Evolutionary conservation across 2,888 invertebrate species (phyloP), one percentile per base, ranked within the genome.

Genomic region (Malthinus flaveolus): DNA sequence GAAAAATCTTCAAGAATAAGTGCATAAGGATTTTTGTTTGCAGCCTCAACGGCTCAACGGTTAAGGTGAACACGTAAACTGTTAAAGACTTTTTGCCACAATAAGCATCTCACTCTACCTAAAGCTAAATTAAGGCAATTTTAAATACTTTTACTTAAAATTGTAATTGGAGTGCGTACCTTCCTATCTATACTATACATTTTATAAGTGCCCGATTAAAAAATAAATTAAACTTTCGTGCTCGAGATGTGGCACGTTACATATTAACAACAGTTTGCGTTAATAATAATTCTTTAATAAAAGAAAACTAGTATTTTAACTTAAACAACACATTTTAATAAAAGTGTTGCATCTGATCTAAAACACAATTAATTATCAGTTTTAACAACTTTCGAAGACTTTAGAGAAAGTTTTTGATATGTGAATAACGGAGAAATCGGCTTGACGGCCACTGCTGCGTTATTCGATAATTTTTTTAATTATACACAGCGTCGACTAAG

Each of bases 351-450:
- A 23, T 23, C 23, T 23, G 23, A 23, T 23, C 23, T 23, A 23
- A 23, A 23, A 23, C 5, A 23, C 23, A 23, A 23, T 23, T 23
- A n/a, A 42, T 23, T 15, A 15, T 13, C 39, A 42, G 12, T 42
- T 3, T 23, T 42, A 42, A 42, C 39, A 23, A 12, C 39, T 42
- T 34, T 46, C 47, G 52, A 59, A 56, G 49, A 57, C 49, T 45
- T 34, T 39, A 56, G 64, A 64, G 64, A 64, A 64, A 64, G 64
- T 64, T 64, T 61, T 62, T 53, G 58, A 48, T 53, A 37, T 50
- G 57, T 61, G 52, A 52, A 48, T 62, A 64, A 64, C 64, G 62
- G 60, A 58, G 50, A 49, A 55, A 32, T 60, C 45, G 54, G 57
- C 53, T 57, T 52, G 36, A 46, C n/a, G n/a, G n/a, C 52, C 52